Percentiles rank a stretch among this genome's conserved stretches.
Conservation (phyloP, 2,113 vertebrate genomes). For the Cichladusa arquata region DNA sequence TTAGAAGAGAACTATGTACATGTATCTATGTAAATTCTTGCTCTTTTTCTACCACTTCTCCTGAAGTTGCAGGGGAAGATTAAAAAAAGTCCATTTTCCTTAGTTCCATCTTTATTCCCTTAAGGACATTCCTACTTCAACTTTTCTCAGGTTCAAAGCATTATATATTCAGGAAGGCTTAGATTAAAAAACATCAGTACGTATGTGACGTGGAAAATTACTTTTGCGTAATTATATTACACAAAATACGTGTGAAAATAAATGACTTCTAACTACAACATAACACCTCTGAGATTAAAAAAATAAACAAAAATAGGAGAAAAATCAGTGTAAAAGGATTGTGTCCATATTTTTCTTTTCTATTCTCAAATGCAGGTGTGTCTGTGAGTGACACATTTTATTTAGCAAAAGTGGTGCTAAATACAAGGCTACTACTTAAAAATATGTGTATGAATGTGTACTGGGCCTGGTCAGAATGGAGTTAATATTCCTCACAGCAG, state of each 20-base stretch:
- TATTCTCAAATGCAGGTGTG: not conserved
- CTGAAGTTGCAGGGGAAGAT: not conserved
- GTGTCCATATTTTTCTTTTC: not conserved
- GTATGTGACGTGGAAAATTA: not conserved
- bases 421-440: not conserved
- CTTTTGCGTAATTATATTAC: not conserved
- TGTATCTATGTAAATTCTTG: not conserved
- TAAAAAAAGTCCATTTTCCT: not conserved
- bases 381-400: not conserved
- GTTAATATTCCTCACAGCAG: not conserved
- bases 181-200: not conserved
- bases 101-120: not conserved
- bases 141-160: not conserved
- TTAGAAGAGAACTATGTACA: not conserved
- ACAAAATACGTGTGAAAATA: not conserved
- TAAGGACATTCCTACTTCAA: not conserved
- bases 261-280: not conserved
- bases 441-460: not conserved
- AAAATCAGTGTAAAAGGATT: not conserved
- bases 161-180: not conserved
- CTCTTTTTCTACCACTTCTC: not conserved
- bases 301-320: not conserved
- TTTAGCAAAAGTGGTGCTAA: not conserved
- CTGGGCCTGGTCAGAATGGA: not conserved
- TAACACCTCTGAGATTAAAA: not conserved